Evolutionary conservation across 2,797 vertebrate genomes (phyloP), one percentile per base, ranked within the genome.

Genomic region (Otolemur crassicaudatus): DNA sequence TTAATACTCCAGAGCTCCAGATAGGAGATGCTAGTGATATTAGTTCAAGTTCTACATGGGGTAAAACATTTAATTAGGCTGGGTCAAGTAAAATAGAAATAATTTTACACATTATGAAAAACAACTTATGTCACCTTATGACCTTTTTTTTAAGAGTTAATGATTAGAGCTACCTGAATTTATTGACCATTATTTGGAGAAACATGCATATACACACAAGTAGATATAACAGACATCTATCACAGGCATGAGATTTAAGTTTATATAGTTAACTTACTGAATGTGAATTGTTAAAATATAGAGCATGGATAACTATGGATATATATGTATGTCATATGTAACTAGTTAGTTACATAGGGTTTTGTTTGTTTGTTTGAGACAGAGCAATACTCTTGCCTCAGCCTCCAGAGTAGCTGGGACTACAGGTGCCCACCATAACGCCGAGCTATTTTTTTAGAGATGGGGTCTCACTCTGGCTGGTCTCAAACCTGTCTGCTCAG

Each of bases 241-340:
- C 7, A 37, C 4, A 60, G 34, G 13, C 7, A 82, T 25, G 69
- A 93, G 14, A 80, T 89, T 37, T 16, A 53, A 46, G 43, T 82
- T 93, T 31, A 77, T 53, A 56, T 8, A 94, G 69, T 70, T 86
- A 80, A 87, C 4, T 75, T 87, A 90, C 60, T 84, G 20, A 91
- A 10, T 76, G 25, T 75, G 22, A 94, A 88, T 20, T 79, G 16
- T 88, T 91, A 85, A 85, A 93, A 58, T 17, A 94, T 9, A 79
- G 12, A 63, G 16, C 31, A 69, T 29, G 29, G 14, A 80, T 60
- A 85, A 88, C 22, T 83, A 67, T 56, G 70, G 46, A 60, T 2
- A 80, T 17, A 72, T 14, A 70, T n/a, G 19, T 31, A 79, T 22
- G 13, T 14, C 90, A 14, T 67, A 43, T 31, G 29, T 85, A 61